These are phyloP conservation scores for Papilio gigon DNA, from an alignment of 2,888 invertebrate species.

Conservation along the genomic window DNA sequence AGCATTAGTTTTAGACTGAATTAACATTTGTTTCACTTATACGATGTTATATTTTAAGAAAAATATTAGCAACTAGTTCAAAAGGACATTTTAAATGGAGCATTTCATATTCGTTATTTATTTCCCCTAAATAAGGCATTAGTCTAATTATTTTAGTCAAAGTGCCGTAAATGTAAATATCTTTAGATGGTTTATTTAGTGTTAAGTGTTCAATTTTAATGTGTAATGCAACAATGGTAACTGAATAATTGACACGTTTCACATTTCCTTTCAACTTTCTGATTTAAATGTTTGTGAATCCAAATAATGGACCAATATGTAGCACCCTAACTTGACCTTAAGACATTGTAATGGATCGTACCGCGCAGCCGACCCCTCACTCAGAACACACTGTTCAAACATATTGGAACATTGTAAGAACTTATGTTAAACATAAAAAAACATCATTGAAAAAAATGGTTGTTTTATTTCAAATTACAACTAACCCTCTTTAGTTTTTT, in stretches of 20 bases:
- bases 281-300: slow-evolving; percentile 64
- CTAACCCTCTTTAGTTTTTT: no score
- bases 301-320: slow-evolving; percentile 77
- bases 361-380: slow-evolving; percentile 54
- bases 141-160: slow-evolving; percentile 79
- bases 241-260: slow-evolving; percentile 59
- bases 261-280: slow-evolving; percentile 59
- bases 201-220: slow-evolving; percentile 79
- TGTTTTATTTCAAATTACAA: slow-evolving; percentile 66
- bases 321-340: slow-evolving; percentile 56
- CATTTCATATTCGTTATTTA: slow-evolving; percentile 82
- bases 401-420: slow-evolving; percentile 80
- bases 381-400: slow-evolving; percentile 73
- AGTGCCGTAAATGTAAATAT: slow-evolving; percentile 79
- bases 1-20: slow-evolving; percentile 75
- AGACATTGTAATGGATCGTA: slow-evolving; percentile 59
- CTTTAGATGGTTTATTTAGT: slow-evolving; percentile 80
- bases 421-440: slow-evolving; percentile 79
- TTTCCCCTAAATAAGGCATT: slow-evolving; percentile 77
- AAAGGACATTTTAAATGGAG: slow-evolving; percentile 75
- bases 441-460: slow-evolving; percentile 68
- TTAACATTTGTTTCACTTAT: slow-evolving; percentile 68
- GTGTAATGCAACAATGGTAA: slow-evolving; percentile 68
- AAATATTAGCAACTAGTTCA: slow-evolving; percentile 70
- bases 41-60: slow-evolving; percentile 71